A percentile compares a stretch with the other conserved stretches of the same genome.
Evolutionary conservation across 64 coral and sea anemone species (phyloP).

Genomic region (Dendrophyllia cribrosa): DNA sequence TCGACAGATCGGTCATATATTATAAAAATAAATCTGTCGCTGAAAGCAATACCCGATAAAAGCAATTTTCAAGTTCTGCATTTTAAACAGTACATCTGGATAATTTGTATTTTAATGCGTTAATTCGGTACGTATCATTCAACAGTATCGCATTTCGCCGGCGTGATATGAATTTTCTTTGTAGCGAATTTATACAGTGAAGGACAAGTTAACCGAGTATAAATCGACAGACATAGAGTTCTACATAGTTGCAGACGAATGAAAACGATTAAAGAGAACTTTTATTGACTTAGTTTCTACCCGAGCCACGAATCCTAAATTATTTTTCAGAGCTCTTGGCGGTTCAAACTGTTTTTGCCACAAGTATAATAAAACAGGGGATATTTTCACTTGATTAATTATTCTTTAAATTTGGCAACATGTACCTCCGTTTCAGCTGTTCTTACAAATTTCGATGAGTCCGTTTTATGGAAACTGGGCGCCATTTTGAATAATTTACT

Average conservation of each 20-base stretch:
- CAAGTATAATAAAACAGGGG: not conserved
- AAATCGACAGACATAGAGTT: too few species aligned
- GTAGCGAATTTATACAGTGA: too few species aligned
- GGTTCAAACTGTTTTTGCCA: not conserved
- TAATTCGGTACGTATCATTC: not conserved
- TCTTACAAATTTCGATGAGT: not conserved
- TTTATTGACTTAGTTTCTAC: too few species aligned
- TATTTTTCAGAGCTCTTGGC: too few species aligned
- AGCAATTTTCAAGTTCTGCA: slow-evolving; percentile 13
- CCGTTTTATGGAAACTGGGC: not conserved
- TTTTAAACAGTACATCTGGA: not conserved
- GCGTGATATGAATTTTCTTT: too few species aligned
- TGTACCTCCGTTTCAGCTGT: slow-evolving; percentile 5
- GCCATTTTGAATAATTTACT: too few species aligned
- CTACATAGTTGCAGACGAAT: too few species aligned
- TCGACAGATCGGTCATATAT: not conserved
- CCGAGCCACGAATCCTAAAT: too few species aligned
- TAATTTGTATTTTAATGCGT: not conserved
- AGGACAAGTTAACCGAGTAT: too few species aligned
- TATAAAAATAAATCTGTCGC: not conserved
- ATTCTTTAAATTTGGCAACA: slow-evolving; percentile 7
- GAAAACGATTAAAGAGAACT: too few species aligned
- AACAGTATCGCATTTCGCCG: not conserved
- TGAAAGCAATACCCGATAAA: not conserved
- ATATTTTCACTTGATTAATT: not conserved